These are phyloP conservation scores for Drosophila gunungcola DNA, from an alignment of 1,140 invertebrate species.

Conservation along the genomic window DNA sequence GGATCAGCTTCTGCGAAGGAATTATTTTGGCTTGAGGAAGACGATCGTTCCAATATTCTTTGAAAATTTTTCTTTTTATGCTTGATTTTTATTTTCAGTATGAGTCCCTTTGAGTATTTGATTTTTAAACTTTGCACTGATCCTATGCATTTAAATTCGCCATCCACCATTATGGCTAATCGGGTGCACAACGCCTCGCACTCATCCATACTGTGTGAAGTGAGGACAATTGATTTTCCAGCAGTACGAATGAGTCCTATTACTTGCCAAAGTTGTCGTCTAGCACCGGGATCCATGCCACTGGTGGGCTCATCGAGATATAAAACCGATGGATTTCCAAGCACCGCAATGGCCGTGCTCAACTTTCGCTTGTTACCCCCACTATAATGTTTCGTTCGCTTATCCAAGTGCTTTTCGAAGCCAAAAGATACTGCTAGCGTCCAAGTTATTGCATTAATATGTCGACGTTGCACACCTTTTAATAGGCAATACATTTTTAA, in stretches of 20 bases:
- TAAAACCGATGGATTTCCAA: constrained; percentile 94
- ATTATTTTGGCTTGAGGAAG: not conserved
- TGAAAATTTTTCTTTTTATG: not conserved
- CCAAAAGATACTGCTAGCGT: constrained; percentile 84
- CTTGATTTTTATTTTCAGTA: constrained; percentile 65
- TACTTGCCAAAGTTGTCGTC: constrained; percentile 91
- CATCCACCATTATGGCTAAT: constrained; percentile 95
- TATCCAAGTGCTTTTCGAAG: constrained; percentile 85
- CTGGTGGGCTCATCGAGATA: constrained; percentile 94
- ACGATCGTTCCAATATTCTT: not conserved
- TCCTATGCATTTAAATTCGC: constrained; percentile 90
- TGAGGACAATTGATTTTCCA: constrained; percentile 90
- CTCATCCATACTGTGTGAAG: constrained; percentile 94
- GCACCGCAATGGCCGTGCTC: constrained; percentile 95
- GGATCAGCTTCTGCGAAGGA: too few species aligned
- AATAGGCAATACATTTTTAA: constrained; percentile 90
- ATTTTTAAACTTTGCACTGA: constrained; percentile 89
- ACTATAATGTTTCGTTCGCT: constrained; percentile 88
- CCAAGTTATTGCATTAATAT: constrained; percentile 79
- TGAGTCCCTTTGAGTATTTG: constrained; percentile 89
- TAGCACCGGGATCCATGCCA: constrained; percentile 93
- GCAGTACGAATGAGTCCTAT: constrained; percentile 87
- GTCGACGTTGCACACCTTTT: constrained; percentile 87
- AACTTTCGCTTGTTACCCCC: constrained; percentile 98
- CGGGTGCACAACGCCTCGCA: constrained; percentile 94